Base-by-base conservation (phyloP, 2,797 vertebrate genomes). In the Holocentrus rufus region DNA sequence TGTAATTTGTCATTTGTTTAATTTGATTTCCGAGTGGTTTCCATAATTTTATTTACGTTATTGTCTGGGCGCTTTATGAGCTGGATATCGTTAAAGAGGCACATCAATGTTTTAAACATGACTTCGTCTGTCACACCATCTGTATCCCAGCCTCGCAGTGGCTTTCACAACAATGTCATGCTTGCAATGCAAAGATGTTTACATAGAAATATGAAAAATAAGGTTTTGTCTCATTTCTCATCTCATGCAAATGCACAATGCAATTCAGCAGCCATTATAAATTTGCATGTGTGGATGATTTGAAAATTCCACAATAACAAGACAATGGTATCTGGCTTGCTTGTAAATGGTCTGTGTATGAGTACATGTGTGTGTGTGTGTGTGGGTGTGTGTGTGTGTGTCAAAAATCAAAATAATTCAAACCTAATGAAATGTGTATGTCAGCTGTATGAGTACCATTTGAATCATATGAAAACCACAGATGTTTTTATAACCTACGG, bases 1-100 rank as follows among this genome's bases (percentile, higher is more conserved):
- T 85, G 75, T 83, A 80, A 88, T 87, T 88, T 87, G 70, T 84
- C 71, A 31, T 31, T 31, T 31, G 30, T 7, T 31, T 31, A 31
- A 31, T 31, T 7, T 81, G 74, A 89, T 88, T 87, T 86, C 69
- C 72, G 60, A 65, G 2, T 76, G 70, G 49, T 79, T 79, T 87
- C 69, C 68, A 77, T 55, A 31, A 65, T 70, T 81, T 66, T 82
- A 79, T 77, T 80, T 75, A 62, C 73, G 66, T 74, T 58, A 80
- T 74, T 63, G 72, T 68, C 27, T 70, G 15, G 31, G 39, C 54
- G 50, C 17, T 18, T 72, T 52, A 50, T 14, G 3, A 52, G n/a
- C 34, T 63, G 5, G 8, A 50, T 62, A 30, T 68, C 61, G 15
- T 50, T 64, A 61, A 54, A 71, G 65, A 65, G 7, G 56, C 14